Evolutionary conservation across 2,113 vertebrate species (phyloP), one percentile per base, ranked within the genome.

Genomic region (Trogon surrucura): DNA sequence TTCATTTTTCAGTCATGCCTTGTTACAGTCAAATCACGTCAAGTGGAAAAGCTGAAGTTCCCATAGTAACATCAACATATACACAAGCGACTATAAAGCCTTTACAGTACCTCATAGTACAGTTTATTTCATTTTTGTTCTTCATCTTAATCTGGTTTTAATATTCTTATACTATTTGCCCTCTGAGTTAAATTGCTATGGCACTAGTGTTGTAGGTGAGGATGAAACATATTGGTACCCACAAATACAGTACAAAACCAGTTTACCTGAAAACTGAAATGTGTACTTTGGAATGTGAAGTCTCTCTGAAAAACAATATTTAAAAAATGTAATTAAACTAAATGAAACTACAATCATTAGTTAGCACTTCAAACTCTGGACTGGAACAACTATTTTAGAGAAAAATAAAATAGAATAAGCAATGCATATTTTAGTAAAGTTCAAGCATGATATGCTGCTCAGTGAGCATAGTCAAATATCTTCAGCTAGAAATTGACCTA

Each of bases 11-110:
- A 75, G 8, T 79, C 34, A 85, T 14, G 8, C 57, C 5, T 84
- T 88, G 9, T 71, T 87, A 71, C 18, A 65, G 10, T 21, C 85
- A 61, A 91, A 84, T 82, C 61, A 85, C 4, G 1, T 80, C 73
- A 92, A 91, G 72, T 29, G 27, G 45, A 79, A 91, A 92, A 84
- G 6, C 32, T 79, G 60, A 89, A 81, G 73, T 95, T 93, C 73
- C 89, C 84, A 89, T 87, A 75, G 65, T 82, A 96, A 75, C 53
- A 45, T 19, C 91, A 87, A 64, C 30, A 83, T 66, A 79, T 47
- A 15, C 53, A 81, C 9, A 87, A 94, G 50, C 0, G 0, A 57
- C 61, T 89, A 84, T 67, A 89, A 91, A 89, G 16, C 17, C 13
- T 89, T 87, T 87, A 41, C 36, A 65, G 56, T 71, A 50, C 38